phyloP scores from a whole-genome alignment of 2,888 invertebrate species.

The Metalampra italica region DNA sequence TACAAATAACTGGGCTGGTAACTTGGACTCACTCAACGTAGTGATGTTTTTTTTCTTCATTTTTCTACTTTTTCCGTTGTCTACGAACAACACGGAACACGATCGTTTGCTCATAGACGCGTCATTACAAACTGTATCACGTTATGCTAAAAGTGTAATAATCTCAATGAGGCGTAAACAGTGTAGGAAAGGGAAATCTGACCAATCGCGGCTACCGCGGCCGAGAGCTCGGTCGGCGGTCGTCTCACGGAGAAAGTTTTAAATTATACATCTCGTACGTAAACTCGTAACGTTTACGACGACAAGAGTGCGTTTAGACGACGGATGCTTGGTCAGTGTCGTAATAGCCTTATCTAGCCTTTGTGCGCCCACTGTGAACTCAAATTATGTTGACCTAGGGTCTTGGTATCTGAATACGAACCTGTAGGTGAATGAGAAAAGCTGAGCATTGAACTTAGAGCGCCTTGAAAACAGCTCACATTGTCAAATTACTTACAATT shows the following conservation, averaged over 20 bases:
- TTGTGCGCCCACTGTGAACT: background rate
- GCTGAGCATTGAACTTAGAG: no score
- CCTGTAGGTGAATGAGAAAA: no score
- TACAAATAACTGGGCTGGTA: no score
- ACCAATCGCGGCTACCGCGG: slow-evolving; percentile 34
- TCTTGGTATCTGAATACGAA: no score
- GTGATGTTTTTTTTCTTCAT: no score
- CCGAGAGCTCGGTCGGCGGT: slow-evolving; percentile 24
- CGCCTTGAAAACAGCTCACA: no score
- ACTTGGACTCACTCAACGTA: no score
- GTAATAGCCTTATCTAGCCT: no score
- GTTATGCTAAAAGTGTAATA: slow-evolving; percentile 22
- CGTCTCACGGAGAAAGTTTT: slow-evolving; percentile 67
- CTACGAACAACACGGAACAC: background rate
- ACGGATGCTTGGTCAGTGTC: slow-evolving; percentile 20
- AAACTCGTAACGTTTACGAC: slow-evolving; percentile 58
- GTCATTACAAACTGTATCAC: slow-evolving; percentile 8
- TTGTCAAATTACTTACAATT: no score
- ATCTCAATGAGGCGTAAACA: slow-evolving; percentile 48
- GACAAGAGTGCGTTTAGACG: slow-evolving; percentile 37
- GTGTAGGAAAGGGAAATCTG: slow-evolving; percentile 59
- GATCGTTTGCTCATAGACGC: background rate
- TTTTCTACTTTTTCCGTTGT: no score
- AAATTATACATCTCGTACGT: slow-evolving; percentile 69
- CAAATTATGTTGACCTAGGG: no score